These are phyloP conservation scores for Dilophus febrilis DNA, from an alignment of 2,888 invertebrate genomes.

Conservation along the genomic window DNA sequence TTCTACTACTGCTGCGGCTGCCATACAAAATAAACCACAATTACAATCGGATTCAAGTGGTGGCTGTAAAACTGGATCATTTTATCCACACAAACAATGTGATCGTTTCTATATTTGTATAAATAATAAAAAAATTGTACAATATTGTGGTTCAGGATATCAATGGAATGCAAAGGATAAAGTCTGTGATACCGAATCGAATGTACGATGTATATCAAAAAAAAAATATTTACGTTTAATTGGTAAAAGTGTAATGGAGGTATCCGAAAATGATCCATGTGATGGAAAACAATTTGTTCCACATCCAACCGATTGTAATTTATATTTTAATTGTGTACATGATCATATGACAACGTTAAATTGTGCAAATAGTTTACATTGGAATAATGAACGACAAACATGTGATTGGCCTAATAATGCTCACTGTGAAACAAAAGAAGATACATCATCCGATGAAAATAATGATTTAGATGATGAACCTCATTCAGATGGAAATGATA, in stretches of 20 bases:
- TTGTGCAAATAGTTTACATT: conserved; percentile 56
- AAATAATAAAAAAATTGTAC: conserved; percentile 48
- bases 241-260: too few species aligned
- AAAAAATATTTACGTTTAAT: conserved; percentile 22
- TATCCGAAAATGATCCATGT: too few species aligned
- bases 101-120: conserved; percentile 62
- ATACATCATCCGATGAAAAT: conserved; percentile 5
- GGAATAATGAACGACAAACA: conserved; percentile 43
- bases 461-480: conserved; percentile 6
- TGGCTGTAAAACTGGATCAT: conserved; percentile 51
- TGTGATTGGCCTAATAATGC: conserved; percentile 59
- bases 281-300: conserved; percentile 45
- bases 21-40: conserved; percentile 17
- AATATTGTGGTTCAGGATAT: conserved; percentile 58
- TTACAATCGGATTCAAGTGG: conserved; percentile 24
- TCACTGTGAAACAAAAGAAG: conserved; percentile 29
- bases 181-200: conserved; percentile 60
- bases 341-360: conserved; percentile 53
- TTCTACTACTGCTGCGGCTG: conserved; percentile 21
- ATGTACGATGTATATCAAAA: conserved; percentile 38
- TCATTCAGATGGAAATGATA: conserved; percentile 5
- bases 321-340: conserved; percentile 63
- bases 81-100: conserved; percentile 53
- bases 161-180: conserved; percentile 49
- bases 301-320: conserved; percentile 50